Evolutionary conservation across 1,140 invertebrate genomes (phyloP).

Genomic region (Ostrea denselamellosa): DNA sequence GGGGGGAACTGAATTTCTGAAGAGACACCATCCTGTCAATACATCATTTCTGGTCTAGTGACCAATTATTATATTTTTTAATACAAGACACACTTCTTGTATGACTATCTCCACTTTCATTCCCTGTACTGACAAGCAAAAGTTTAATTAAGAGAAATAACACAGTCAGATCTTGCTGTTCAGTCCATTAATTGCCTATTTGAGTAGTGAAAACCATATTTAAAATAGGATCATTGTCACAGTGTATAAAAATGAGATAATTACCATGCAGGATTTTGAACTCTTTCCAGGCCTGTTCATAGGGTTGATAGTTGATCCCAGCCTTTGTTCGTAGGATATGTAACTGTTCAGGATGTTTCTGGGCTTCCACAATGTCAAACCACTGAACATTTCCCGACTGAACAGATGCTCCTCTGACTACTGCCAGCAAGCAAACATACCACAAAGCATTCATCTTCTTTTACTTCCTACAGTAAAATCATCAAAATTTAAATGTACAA

Average conservation of each 20-base stretch:
- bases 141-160: no score
- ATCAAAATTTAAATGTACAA: not conserved
- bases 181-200: no score
- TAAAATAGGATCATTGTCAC: no score
- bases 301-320: conserved; percentile 52
- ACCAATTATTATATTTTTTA: not conserved
- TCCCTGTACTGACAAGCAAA: no score
- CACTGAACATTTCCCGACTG: conserved; percentile 37
- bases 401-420: conserved; percentile 31
- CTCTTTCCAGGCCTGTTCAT: conserved; percentile 56
- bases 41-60: not conserved
- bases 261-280: conserved; percentile 60
- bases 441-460: not conserved
- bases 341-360: not conserved
- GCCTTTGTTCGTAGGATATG: not conserved
- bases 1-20: not conserved
- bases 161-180: no score
- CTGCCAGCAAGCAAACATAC: conserved; percentile 19
- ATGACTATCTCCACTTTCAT: no score
- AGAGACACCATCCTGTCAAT: not conserved
- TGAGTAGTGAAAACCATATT: no score
- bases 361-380: conserved; percentile 54
- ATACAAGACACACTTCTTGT: no score
- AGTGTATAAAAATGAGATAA: not conserved
- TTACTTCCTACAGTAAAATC: not conserved